Conservation (phyloP, 2,113 vertebrate genomes). For the Ptilonorhynchus violaceus region DNA sequence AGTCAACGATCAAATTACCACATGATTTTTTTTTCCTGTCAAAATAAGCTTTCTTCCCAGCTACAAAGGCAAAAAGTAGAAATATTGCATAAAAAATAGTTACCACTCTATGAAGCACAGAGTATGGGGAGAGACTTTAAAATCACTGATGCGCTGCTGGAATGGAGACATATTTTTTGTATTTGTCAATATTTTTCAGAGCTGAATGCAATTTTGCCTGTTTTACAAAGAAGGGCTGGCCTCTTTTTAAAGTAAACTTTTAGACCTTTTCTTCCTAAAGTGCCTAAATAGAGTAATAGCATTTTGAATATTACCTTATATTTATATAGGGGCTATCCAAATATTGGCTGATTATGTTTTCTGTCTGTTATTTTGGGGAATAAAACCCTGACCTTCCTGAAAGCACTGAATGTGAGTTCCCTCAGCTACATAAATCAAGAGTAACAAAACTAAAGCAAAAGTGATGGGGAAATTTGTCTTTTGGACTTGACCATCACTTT, state of each 20-base stretch:
- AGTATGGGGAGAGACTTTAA: background rate
- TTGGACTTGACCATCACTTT: background rate
- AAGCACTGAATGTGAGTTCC: background rate
- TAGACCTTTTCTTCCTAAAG: background rate
- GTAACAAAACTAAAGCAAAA: background rate
- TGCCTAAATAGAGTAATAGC: background rate
- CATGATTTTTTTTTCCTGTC: background rate
- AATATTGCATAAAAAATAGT: background rate
- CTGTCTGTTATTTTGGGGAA: background rate
- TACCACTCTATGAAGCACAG: background rate
- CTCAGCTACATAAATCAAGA: background rate
- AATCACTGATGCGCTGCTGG: background rate
- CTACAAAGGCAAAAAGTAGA: background rate
- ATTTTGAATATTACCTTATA: background rate
- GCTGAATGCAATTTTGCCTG: background rate
- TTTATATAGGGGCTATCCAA: background rate
- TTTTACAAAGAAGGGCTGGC: background rate
- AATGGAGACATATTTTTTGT: background rate
- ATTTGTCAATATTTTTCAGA: background rate
- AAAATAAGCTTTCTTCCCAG: constrained; percentile 6
- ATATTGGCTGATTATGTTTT: background rate
- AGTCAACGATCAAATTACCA: constrained; percentile 12
- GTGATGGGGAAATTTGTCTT: background rate
- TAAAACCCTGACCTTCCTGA: background rate
- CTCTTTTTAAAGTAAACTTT: background rate